Percentiles rank a stretch among this genome's conserved stretches.
Conservation (phyloP, 2,797 vertebrate genomes). For the Clarias platycephalus region DNA sequence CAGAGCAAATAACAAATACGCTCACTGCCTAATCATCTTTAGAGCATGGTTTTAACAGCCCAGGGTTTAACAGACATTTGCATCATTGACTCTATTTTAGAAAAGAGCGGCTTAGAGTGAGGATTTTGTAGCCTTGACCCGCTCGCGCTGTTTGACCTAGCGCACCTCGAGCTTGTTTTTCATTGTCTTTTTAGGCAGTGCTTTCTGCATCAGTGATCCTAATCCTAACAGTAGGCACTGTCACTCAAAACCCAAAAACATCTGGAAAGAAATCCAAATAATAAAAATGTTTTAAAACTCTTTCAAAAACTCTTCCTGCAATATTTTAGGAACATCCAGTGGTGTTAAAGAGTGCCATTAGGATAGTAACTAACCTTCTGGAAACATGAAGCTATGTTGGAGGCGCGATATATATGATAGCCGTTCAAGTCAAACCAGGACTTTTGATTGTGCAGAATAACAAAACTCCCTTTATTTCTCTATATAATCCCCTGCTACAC, state of each 20-base stretch:
- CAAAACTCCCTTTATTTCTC: no score
- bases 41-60: constrained; percentile 53
- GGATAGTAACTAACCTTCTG: not conserved
- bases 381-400: not conserved
- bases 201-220: constrained; percentile 53
- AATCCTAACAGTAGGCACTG: constrained; percentile 44
- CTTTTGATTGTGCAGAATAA: no score
- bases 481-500: no score
- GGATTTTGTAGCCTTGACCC: constrained; percentile 48
- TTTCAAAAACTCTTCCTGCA: not conserved
- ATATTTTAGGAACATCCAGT: not conserved
- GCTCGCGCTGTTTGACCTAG: constrained; percentile 49
- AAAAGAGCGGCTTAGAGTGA: constrained; percentile 11
- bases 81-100: no score
- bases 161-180: constrained; percentile 28
- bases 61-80: no score
- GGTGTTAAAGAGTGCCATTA: not conserved
- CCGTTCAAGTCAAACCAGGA: no score
- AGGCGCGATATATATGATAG: not conserved
- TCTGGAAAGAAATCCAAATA: not conserved
- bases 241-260: constrained; percentile 12
- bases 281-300: not conserved
- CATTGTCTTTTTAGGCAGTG: constrained; percentile 38
- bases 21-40: constrained; percentile 41
- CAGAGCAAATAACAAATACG: constrained; percentile 45